Evolutionary conservation across 2,888 invertebrate species (phyloP), one percentile per base, ranked within the genome.

Genomic region (Cremastinae sp.): DNA sequence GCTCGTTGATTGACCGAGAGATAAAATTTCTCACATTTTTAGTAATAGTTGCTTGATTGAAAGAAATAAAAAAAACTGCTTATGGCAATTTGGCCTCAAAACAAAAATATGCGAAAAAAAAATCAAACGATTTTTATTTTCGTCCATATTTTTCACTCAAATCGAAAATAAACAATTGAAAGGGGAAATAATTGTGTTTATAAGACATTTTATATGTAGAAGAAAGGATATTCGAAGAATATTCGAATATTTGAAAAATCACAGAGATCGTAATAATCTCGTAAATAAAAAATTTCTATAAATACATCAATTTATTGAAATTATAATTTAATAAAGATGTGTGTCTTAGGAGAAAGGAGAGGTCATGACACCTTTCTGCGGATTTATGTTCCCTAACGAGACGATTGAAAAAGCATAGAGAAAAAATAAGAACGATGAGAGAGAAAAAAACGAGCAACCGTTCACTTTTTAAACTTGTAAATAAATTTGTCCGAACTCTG

Each of bases 301-400:
- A 51, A 78, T 53, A 65, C 77, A 66, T 62, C 38, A 58, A 16
- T 47, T 65, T 28, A 28, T 28, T 28, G 28, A 28, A 28, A 3
- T 28, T 28, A 3, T 3, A 28, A 28, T 28, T 28, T 28, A 28
- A 28, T 28, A 28, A 28, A 28, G 5, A 28, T 28, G 5, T 28
- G 70, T 38, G 1, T 16, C 36, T 51, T 34, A 69, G 68, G 36
- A 58, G 54, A 74, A 79, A 9, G 80, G 69, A 28, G 78, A 81
- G 82, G 79, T 80, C 81, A 79, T 78, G 81, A 79, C 78, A 73
- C 83, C 82, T 83, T 79, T 81, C 75, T 76, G 72, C 72, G 80
- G 73, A 82, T 76, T 80, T 79, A 74, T 69, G 79, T 81, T 83
- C 78, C 80, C 78, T 62, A 61, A 78, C 68, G 20, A 12, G 41